Evolutionary conservation across 2,797 vertebrate species (phyloP).

Genomic region (Crotalus adamanteus): DNA sequence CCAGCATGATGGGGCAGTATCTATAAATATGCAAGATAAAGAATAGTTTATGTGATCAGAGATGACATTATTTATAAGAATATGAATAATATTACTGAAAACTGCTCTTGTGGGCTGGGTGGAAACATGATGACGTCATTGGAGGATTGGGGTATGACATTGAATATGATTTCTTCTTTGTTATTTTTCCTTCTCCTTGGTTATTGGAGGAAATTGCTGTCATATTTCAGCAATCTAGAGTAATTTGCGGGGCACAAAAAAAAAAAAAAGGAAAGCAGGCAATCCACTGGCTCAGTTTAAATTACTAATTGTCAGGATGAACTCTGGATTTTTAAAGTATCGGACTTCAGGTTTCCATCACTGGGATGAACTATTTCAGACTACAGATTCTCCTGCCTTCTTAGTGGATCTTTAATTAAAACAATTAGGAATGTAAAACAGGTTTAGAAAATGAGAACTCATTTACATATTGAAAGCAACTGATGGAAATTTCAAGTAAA

Average conservation of each 20-base stretch:
- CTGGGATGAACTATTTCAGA: neutral
- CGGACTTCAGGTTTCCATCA: neutral
- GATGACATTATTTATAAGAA: neutral
- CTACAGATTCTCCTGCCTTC: neutral
- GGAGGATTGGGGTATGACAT: neutral
- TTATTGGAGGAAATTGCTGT: neutral
- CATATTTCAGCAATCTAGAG: neutral
- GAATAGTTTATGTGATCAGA: neutral
- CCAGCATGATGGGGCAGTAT: constrained; percentile 44
- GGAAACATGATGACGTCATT: neutral
- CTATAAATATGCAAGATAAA: constrained; percentile 42
- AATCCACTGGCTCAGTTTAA: neutral
- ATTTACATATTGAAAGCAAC: neutral
- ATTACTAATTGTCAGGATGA: neutral
- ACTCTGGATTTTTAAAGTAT: neutral
- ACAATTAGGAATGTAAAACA: neutral
- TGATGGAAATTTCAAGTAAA: neutral
- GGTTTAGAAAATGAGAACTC: neutral
- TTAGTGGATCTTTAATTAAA: neutral
- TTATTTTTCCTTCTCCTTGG: neutral
- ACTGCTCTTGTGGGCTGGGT: neutral
- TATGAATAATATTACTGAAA: neutral
- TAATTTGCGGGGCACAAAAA: neutral
- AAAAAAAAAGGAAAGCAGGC: neutral
- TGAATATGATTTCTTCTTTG: neutral